Evolutionary conservation across 1,140 invertebrate genomes (phyloP).

Genomic region (Dufourea novaeangliae): DNA sequence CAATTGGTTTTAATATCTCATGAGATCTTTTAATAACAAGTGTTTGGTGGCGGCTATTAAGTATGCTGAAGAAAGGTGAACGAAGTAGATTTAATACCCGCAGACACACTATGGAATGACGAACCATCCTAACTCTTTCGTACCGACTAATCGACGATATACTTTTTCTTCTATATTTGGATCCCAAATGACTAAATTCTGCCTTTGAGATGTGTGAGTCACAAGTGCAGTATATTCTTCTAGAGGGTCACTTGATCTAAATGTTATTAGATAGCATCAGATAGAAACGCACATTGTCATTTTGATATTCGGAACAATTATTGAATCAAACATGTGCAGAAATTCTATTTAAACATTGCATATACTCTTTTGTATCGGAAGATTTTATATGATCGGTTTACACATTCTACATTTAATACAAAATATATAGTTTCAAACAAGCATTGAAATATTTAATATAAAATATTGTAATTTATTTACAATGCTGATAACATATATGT

Average conservation of each 20-base stretch:
- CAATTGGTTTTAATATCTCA: background rate
- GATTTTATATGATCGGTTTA: too few relatives aligned
- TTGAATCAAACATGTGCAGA: too few relatives aligned
- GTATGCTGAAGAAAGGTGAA: slow-evolving; percentile 37
- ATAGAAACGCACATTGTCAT: background rate
- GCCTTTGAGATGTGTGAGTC: background rate
- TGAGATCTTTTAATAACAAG: slow-evolving; percentile 17
- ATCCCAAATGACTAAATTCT: background rate
- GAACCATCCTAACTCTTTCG: slow-evolving; percentile 39
- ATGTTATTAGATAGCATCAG: background rate
- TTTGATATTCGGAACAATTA: background rate
- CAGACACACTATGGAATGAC: background rate
- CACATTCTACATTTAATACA: too few relatives aligned
- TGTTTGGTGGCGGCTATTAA: slow-evolving; percentile 15
- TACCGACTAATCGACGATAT: slow-evolving; percentile 48
- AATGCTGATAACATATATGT: too few relatives aligned
- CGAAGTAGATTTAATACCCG: slow-evolving; percentile 33
- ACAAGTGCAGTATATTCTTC: background rate
- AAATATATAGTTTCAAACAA: too few relatives aligned
- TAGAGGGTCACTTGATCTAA: background rate
- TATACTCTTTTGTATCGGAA: too few relatives aligned
- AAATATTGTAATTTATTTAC: too few relatives aligned
- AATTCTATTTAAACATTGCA: too few relatives aligned
- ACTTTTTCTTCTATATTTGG: slow-evolving; percentile 34
- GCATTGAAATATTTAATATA: too few relatives aligned